These are phyloP conservation scores for Oenanthe oenanthe DNA, from an alignment of 2,113 vertebrate species.

Conservation along the genomic window DNA sequence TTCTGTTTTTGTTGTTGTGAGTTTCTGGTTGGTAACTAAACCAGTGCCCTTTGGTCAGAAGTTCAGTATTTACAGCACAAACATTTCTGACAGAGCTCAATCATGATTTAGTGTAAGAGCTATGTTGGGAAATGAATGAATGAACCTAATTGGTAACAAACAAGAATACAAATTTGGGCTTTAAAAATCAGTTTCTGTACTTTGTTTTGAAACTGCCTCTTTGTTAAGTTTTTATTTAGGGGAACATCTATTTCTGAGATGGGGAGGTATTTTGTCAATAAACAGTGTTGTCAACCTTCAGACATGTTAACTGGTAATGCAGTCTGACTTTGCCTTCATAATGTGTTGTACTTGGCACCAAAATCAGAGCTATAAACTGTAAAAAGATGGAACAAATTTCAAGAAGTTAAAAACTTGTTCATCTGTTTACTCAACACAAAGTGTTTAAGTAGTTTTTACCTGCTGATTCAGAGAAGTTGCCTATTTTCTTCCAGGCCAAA, in stretches of 20 bases:
- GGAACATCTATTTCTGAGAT: neutral
- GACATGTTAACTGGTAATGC: conserved; percentile 41
- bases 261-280: conserved; percentile 30
- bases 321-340: conserved; percentile 18
- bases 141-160: neutral
- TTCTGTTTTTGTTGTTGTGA: neutral
- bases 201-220: conserved; percentile 17
- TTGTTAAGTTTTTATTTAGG: conserved; percentile 19
- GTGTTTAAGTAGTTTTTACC: conserved; percentile 59
- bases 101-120: neutral
- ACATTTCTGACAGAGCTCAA: neutral
- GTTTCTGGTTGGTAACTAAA: neutral
- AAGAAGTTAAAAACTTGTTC: conserved; percentile 37
- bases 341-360: neutral
- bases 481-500: conserved; percentile 69
- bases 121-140: neutral
- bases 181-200: conserved; percentile 54
- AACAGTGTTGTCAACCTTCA: conserved; percentile 41
- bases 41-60: neutral
- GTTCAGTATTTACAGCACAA: neutral
- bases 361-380: conserved; percentile 33
- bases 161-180: neutral
- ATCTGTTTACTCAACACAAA: conserved; percentile 52
- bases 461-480: conserved; percentile 52
- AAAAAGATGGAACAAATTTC: conserved; percentile 41